Evolutionary conservation across 2,113 vertebrate species (phyloP).

Genomic region (Lepidiolamprologus cunningtoni): DNA sequence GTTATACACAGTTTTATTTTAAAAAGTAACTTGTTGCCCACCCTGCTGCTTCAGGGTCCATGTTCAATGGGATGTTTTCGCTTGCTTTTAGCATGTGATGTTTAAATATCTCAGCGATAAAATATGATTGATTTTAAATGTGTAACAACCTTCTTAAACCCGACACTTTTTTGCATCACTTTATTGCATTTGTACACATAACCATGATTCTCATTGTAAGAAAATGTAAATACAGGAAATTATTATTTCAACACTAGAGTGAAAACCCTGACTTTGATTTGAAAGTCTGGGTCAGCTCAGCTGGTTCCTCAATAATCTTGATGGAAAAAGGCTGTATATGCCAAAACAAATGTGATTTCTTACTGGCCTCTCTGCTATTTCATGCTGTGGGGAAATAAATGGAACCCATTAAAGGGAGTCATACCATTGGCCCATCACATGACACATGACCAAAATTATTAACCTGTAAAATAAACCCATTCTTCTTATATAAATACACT

Average conservation of each 20-base stretch:
- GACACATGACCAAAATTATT: background rate
- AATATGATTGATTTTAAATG: background rate
- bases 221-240: background rate
- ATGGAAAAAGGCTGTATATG: background rate
- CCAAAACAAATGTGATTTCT: background rate
- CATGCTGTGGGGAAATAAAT: background rate
- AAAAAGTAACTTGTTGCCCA: background rate
- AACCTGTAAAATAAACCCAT: background rate
- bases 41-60: background rate
- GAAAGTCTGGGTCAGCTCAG: background rate
- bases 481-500: background rate
- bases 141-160: background rate
- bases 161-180: background rate
- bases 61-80: background rate
- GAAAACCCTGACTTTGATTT: background rate
- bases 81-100: background rate
- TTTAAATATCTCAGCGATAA: accelerated
- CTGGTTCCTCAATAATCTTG: background rate
- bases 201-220: background rate
- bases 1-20: background rate
- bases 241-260: background rate
- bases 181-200: background rate
- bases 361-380: background rate
- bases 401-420: background rate
- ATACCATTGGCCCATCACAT: background rate